These are phyloP conservation scores for Harpalus rufipes DNA, from an alignment of 2,888 invertebrate genomes.

Conservation along the genomic window DNA sequence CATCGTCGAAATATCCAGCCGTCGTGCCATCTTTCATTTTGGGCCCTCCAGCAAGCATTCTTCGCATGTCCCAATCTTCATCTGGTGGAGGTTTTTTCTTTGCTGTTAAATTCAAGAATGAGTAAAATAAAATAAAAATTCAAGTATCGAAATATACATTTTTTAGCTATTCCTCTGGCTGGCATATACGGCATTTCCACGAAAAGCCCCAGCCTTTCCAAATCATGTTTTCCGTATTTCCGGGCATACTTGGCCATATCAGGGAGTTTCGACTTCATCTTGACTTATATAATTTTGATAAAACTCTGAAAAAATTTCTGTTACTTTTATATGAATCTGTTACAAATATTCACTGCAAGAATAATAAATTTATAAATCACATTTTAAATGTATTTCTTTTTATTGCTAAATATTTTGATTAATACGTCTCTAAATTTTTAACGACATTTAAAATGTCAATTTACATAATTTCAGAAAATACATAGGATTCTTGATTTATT, in stretches of 20 bases:
- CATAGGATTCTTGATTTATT: no score
- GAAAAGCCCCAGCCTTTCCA: conserved; percentile 77
- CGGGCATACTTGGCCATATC: conserved; percentile 66
- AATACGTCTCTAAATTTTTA: no score
- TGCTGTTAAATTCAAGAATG: not conserved
- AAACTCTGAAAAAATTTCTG: not conserved
- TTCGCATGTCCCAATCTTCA: conserved; percentile 69
- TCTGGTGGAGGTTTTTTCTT: not conserved
- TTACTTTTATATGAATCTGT: not conserved
- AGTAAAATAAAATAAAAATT: conserved; percentile 3
- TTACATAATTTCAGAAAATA: no score
- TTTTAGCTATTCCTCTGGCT: conserved; percentile 69
- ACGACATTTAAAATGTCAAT: no score
- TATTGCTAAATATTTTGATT: no score
- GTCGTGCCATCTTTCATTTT: conserved; percentile 76
- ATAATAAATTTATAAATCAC: no score
- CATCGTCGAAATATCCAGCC: conserved; percentile 77
- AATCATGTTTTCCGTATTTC: conserved; percentile 74
- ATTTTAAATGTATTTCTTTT: no score
- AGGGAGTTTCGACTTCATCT: conserved; percentile 53
- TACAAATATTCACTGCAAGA: no score
- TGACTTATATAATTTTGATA: conserved; percentile 34
- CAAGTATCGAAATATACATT: not conserved
- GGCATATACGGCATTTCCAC: conserved; percentile 76
- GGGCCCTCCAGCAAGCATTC: conserved; percentile 73